Evolutionary conservation across 2,113 vertebrate genomes (phyloP), one percentile per base, ranked within the genome.

Genomic region (Cricetomys ansorgei): DNA sequence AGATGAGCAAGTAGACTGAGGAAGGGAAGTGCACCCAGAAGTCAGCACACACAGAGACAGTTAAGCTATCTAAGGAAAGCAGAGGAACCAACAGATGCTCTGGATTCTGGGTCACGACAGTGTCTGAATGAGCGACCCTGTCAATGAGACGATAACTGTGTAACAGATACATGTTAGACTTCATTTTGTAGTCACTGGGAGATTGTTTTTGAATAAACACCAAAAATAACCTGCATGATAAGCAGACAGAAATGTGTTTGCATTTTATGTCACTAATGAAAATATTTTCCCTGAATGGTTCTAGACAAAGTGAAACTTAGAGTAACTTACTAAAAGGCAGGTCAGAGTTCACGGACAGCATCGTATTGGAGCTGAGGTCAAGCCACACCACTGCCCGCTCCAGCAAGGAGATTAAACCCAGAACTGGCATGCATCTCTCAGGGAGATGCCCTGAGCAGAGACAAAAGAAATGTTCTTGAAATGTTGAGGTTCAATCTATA

Each of bases 231-330:
- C 95, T 97, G 72, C 84, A 94, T 53, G 40, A 62, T 21, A 87
- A 69, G 37, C 87, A 93, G 72, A 11, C 59, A 97, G 89, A 75
- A 11, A 48, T 91, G 85, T 57, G 55, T 96, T 95, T 94, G 55
- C 73, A 95, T 95, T 97, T 88, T 17, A 31, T 29, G 37, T 43
- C 31, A 0, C 88, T 92, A 94, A 93, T 31, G 94, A 85, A 97
- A 88, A 91, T 95, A 96, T 96, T 97, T 69, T 50, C 96, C 85
- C 92, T 94, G 70, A 94, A 89, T 96, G 91, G 94, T 87, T 95
- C 93, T 85, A 86, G 86, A 80, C 94, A 43, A 95, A 94, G 55
- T 92, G 90, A 92, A 91, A 89, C 92, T 53, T 0, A 0, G 97
- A 96, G 17, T 94, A 70, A 77, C 62, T 92, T 86, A 29, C n/a